phyloP scores from a whole-genome alignment of 2,888 invertebrate species.

The Drosophila prolongata region DNA sequence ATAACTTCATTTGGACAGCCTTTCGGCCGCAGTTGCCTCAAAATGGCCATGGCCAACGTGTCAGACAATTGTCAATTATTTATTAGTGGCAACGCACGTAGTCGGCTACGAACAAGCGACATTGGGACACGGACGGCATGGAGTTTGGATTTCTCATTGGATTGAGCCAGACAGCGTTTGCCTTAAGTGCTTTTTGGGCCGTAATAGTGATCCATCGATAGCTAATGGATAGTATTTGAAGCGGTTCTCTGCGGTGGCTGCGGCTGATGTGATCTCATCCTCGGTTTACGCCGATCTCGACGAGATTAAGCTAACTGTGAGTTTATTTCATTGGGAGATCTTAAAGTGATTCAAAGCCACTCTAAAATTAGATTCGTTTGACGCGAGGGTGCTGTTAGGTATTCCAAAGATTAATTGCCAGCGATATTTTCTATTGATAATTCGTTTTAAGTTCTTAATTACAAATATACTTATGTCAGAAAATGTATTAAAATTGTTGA shows the following conservation, averaged over 20 bases:
- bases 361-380: conserved; percentile 5
- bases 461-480: too few relatives aligned
- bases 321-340: conserved; percentile 2
- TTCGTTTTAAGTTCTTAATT: too few relatives aligned
- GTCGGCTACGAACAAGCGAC: conserved; percentile 42
- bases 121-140: conserved; percentile 30
- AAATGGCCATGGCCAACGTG: conserved; percentile 77
- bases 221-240: conserved; percentile 27
- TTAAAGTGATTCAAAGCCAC: not conserved
- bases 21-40: conserved; percentile 72
- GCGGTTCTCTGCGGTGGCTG: not conserved
- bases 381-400: not conserved
- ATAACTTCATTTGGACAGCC: conserved; percentile 83
- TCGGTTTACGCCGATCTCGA: conserved; percentile 2
- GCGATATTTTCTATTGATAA: not conserved
- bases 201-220: conserved; percentile 31
- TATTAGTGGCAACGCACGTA: conserved; percentile 79
- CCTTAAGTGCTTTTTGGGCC: conserved; percentile 38
- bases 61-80: conserved; percentile 78
- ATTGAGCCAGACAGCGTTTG: conserved; percentile 11
- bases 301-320: conserved; percentile 11
- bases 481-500: too few relatives aligned
- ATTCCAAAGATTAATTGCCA: conserved; percentile 3
- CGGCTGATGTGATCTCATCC: conserved; percentile 36
- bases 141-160: conserved; percentile 7